A percentile compares a stretch with the other conserved stretches of the same genome.
Conservation (phyloP, 2,113 vertebrate genomes). For the Callorhinus ursinus region DNA sequence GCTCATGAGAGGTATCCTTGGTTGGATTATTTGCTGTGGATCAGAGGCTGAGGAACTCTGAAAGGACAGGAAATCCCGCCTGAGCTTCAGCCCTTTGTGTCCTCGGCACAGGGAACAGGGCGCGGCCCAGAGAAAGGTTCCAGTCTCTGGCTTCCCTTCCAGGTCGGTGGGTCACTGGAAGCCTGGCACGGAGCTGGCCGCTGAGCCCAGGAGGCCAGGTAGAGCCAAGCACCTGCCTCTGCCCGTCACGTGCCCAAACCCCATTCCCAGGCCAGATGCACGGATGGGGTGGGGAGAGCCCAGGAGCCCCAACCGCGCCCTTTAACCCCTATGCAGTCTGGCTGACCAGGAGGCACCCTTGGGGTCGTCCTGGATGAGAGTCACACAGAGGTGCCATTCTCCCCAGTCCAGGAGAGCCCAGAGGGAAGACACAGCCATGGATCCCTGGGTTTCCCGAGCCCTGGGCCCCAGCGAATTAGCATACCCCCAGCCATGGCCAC, state of each 20-base stretch:
- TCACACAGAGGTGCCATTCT: background rate
- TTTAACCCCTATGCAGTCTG: background rate
- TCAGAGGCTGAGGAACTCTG: background rate
- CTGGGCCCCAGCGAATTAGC: background rate
- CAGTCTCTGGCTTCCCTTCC: background rate
- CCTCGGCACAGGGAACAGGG: fast-evolving
- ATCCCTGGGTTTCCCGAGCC: fast-evolving
- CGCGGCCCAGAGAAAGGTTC: background rate
- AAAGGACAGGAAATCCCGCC: background rate
- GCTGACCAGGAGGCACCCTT: background rate
- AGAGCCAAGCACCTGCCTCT: background rate
- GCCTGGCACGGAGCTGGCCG: no score
- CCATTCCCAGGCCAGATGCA: background rate
- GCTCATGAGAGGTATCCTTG: background rate
- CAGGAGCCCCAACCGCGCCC: background rate
- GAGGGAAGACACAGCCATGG: background rate
- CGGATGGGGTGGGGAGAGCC: background rate
- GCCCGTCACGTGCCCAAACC: background rate
- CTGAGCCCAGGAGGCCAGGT: background rate
- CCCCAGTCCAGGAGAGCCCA: background rate
- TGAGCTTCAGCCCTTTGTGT: background rate
- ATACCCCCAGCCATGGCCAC: no score
- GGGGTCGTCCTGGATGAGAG: background rate
- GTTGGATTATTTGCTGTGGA: background rate
- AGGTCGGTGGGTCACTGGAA: fast-evolving